Evolutionary conservation across 2,888 invertebrate species (phyloP), one percentile per base, ranked within the genome.

Genomic region (Trissolcus brochymenae): DNA sequence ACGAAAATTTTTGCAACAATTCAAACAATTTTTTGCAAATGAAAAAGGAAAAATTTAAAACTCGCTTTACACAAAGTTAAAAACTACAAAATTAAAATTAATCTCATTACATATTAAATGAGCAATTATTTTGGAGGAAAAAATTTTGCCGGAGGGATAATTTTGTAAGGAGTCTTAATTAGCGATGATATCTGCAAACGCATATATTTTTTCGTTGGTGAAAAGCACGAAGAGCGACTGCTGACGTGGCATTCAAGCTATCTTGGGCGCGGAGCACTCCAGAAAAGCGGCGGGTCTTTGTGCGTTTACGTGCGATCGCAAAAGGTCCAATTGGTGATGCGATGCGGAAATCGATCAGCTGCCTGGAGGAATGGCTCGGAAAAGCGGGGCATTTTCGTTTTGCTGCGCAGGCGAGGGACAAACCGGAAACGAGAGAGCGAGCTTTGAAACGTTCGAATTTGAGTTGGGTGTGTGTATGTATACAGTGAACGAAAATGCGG

Each of bases 341-440:
- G 71, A 65, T 53, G 65, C 68, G 72, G 78, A 68, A 76, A 79
- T 76, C 78, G 78, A 79, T 70, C 65, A 74, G 76, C 72, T 46
- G 61, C 71, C 57, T 19, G 54, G 65, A 74, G 74, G 71, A 67
- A 65, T 29, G 53, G 66, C 64, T 40, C 57, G 65, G 55, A 68
- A 60, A 72, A 72, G 64, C 66, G 56, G 73, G 49, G 66, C 53
- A 49, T 67, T 73, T 65, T 66, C 57, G 71, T 72, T 67, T 61
- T 46, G n/a, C 16, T 51, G 65, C 78, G 74, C 74, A 64, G 74
- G 53, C 54, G 49, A 17, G 11, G 51, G 19, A 6, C 19, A 54
- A 57, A 55, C 51, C 65, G 66, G 65, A 57, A 55, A 50, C 25
- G 57, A 67, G 51, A 70, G 50, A 60, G 56, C 55, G 74, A 73